Conservation (phyloP, 2,797 vertebrate genomes). For the Prunella strophiata region DNA sequence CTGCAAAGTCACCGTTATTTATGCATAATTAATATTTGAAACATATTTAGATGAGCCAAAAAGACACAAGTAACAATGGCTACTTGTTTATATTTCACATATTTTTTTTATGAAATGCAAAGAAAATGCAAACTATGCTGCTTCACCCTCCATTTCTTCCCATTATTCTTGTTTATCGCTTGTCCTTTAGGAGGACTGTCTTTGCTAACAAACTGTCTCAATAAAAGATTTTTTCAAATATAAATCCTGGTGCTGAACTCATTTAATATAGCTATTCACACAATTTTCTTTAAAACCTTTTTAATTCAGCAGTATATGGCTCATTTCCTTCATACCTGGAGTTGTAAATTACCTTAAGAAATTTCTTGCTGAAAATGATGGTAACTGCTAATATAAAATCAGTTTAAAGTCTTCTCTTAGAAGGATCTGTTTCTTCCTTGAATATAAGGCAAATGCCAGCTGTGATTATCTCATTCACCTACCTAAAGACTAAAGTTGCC, state of each 20-base stretch:
- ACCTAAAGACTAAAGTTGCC: not conserved
- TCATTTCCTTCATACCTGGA: not conserved
- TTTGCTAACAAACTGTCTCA: not conserved
- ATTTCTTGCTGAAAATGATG: not conserved
- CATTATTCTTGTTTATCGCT: not conserved
- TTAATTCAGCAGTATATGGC: not conserved
- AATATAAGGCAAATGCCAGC: not conserved
- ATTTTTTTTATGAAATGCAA: not conserved
- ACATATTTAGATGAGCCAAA: not conserved
- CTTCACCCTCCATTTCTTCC: not conserved
- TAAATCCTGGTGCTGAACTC: not conserved
- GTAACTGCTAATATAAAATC: not conserved
- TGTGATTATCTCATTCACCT: not conserved
- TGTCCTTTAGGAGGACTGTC: not conserved
- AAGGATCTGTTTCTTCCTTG: not conserved
- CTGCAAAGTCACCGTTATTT: not conserved
- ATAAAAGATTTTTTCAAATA: not conserved
- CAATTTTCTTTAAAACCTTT: not conserved
- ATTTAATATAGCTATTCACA: not conserved
- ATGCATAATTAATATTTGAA: not conserved
- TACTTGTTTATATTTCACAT: not conserved
- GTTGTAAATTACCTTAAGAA: not conserved
- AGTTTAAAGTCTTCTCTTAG: not conserved
- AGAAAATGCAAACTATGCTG: not conserved
- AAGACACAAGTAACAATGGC: not conserved